Evolutionary conservation across 2,797 vertebrate genomes (phyloP), one percentile per base, ranked within the genome.

Genomic region (Hyperoplus lanceolatus): DNA sequence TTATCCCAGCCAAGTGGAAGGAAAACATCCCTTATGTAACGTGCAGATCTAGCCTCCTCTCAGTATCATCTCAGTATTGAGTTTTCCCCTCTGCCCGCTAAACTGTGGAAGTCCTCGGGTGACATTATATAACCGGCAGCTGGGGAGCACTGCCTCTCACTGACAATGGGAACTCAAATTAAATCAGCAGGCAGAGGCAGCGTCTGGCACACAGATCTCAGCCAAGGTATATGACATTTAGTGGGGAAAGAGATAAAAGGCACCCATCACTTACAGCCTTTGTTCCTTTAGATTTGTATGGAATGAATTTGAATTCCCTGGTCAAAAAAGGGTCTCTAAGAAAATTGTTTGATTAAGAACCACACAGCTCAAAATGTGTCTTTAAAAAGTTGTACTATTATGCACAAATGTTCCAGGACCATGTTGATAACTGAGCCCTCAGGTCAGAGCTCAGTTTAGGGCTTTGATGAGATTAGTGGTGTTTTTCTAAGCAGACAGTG

Each of bases 101-200:
- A 90, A 91, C 80, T 66, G 81, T 83, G 82, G 74, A 46, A 70
- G 79, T 89, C 83, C 79, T 88, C 76, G 61, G 76, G 83, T 80
- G 71, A 64, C 57, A 75, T 94, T 94, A 94, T 88, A 80, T 92
- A 95, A 95, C 66, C 70, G 58, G 82, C 86, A 91, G 87, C 89
- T 83, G 88, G 80, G 81, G 80, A 83, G 75, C 73, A 68, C 61
- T 77, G 79, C 70, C 74, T 84, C 83, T 69, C 80, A 88, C 86
- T 81, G 89, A 89, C 70, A 88, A 85, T 77, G 69, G 82, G 69
- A 76, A 74, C 81, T 82, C 57, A 80, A 90, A 92, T 93, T 75
- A 84, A 91, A 89, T 83, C 81, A 84, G 43, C n/a, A 60, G 67
- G 57, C 53, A 49, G 62, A 55, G 68, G 65, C 45, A 41, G 49